These are phyloP conservation scores for Spea bombifrons DNA, from an alignment of 2,113 vertebrate species.

Conservation along the genomic window DNA sequence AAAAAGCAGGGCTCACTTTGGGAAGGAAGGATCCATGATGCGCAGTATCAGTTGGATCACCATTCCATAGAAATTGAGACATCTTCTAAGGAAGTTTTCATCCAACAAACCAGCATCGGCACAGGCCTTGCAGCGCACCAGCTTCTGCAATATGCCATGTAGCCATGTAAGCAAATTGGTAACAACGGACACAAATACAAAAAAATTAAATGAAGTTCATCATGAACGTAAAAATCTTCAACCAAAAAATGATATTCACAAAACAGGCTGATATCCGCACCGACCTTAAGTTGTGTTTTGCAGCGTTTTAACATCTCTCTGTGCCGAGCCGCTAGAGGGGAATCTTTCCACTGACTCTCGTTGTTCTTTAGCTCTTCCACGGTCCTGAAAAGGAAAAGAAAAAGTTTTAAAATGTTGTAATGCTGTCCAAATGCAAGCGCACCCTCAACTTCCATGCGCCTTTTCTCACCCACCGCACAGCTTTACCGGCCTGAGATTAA, in stretches of 20 bases:
- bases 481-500: no score
- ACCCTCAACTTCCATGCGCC: no score
- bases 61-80: constrained; percentile 95
- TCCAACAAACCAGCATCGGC: constrained; percentile 94
- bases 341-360: constrained; percentile 97
- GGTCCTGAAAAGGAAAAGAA: constrained; percentile 67
- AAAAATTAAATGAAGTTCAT: not conserved
- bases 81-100: constrained; percentile 92
- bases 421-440: not conserved
- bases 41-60: constrained; percentile 95
- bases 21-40: constrained; percentile 89
- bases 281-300: constrained; percentile 97
- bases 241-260: no score
- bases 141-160: constrained; percentile 74
- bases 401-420: not conserved
- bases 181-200: constrained; percentile 19
- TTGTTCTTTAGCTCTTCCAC: constrained; percentile 97
- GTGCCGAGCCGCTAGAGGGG: constrained; percentile 86
- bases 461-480: no score
- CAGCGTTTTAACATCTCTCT: constrained; percentile 97
- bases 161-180: not conserved
- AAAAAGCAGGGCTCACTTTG: constrained; percentile 75
- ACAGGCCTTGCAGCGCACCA: constrained; percentile 96
- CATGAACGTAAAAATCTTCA: no score
- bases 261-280: not conserved